These are phyloP conservation scores for Euplexia lucipara DNA, from an alignment of 2,888 invertebrate species.

Conservation along the genomic window DNA sequence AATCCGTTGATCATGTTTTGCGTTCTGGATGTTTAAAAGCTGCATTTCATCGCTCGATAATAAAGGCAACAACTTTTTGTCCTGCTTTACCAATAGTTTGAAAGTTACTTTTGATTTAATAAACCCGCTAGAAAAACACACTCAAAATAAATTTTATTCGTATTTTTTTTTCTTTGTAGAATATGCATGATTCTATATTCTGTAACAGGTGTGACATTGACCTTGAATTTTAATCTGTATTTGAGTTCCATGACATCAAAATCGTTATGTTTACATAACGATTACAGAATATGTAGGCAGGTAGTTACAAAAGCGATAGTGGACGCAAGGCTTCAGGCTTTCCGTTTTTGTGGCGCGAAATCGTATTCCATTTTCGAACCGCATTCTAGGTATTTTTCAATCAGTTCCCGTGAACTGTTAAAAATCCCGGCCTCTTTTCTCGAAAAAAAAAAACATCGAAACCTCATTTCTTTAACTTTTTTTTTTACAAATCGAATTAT, in stretches of 20 bases:
- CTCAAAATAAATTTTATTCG: constrained; percentile 21
- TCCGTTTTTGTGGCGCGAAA: neutral
- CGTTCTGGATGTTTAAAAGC: too few species aligned
- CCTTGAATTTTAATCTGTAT: constrained; percentile 54
- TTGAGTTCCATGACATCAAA: constrained; percentile 47
- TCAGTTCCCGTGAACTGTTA: constrained; percentile 9
- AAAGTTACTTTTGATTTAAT: neutral
- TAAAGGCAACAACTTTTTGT: neutral
- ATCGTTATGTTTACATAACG: constrained; percentile 44
- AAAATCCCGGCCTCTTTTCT: neutral
- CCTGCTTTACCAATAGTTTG: neutral
- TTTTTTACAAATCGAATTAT: constrained; percentile 57
- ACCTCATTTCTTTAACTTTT: constrained; percentile 36
- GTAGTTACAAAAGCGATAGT: constrained; percentile 10
- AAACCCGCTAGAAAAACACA: constrained; percentile 14
- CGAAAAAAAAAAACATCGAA: constrained; percentile 9
- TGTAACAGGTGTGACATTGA: constrained; percentile 54
- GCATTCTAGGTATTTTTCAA: constrained; percentile 20
- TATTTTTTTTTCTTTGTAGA: constrained; percentile 21
- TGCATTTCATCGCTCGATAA: neutral
- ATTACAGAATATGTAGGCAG: constrained; percentile 43
- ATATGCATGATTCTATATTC: constrained; percentile 43
- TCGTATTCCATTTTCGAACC: constrained; percentile 41
- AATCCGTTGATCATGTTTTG: too few species aligned
- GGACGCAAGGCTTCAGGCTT: neutral